A percentile compares a stretch with the other conserved stretches of the same genome.
phyloP scores from a whole-genome alignment of 2,113 vertebrate species.

The Apteryx mantelli region DNA sequence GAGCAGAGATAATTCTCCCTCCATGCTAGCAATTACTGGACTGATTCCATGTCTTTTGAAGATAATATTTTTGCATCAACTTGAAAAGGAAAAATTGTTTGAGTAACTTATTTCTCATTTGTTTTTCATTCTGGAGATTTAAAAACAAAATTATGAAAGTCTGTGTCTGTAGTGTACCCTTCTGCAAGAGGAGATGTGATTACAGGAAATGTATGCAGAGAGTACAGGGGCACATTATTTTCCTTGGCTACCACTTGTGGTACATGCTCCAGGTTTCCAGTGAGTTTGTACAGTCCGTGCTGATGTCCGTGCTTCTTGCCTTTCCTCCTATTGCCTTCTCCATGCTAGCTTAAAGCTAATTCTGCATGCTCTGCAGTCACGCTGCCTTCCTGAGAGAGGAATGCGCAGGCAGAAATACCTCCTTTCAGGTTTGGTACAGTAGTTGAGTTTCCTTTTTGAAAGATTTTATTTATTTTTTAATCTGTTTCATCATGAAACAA shows the following conservation, averaged over 20 bases:
- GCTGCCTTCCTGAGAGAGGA: too few relatives aligned
- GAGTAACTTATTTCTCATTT: neutral
- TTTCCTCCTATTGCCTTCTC: neutral
- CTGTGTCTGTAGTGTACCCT: neutral
- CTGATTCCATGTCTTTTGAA: constrained; percentile 14
- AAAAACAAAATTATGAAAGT: neutral
- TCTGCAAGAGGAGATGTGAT: neutral
- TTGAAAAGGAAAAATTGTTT: neutral
- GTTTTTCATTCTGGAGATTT: neutral
- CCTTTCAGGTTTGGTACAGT: neutral
- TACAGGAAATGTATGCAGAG: neutral
- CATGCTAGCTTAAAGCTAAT: neutral
- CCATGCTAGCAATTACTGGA: constrained; percentile 12
- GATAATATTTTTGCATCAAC: neutral
- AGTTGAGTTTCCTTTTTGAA: neutral
- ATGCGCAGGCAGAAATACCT: neutral
- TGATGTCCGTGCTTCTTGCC: accelerated
- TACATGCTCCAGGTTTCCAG: neutral
- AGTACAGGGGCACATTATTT: neutral
- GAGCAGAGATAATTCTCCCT: neutral
- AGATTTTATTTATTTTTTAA: neutral
- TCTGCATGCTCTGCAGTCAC: neutral
- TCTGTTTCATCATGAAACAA: neutral
- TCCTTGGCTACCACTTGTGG: neutral
- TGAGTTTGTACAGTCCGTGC: neutral